These are phyloP conservation scores for Aphidius gifuensis DNA, from an alignment of 1,140 invertebrate species.

Conservation along the genomic window DNA sequence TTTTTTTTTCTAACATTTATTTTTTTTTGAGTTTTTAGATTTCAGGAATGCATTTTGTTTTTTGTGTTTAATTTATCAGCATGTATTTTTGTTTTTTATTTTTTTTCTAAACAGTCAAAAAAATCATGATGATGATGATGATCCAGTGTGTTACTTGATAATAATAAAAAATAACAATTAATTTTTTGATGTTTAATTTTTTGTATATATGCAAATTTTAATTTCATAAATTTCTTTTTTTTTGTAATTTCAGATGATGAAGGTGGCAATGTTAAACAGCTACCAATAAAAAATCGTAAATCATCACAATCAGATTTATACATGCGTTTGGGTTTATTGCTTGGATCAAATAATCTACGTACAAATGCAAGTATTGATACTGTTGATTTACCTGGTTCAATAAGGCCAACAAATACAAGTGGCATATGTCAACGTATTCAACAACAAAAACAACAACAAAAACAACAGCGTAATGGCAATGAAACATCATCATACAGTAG, in stretches of 20 bases:
- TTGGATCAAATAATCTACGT: conserved; percentile 56
- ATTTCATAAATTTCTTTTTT: neutral
- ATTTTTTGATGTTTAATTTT: too few species aligned
- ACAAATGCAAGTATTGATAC: conserved; percentile 29
- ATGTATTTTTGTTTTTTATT: too few species aligned
- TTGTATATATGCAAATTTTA: too few species aligned
- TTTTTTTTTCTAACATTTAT: conserved; percentile 13
- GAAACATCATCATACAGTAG: conserved; percentile 67
- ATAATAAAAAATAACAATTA: too few species aligned
- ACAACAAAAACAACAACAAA: conserved; percentile 28
- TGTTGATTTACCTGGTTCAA: conserved; percentile 26
- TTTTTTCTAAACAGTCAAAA: too few species aligned
- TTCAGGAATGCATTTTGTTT: too few species aligned
- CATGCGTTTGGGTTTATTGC: conserved; percentile 77
- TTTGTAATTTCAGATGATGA: conserved; percentile 64
- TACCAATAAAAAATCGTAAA: conserved; percentile 57
- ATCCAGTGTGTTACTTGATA: too few species aligned
- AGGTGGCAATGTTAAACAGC: conserved; percentile 63
- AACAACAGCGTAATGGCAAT: conserved; percentile 47
- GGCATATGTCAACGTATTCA: neutral
- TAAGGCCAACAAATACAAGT: conserved; percentile 1
- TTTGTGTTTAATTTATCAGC: too few species aligned
- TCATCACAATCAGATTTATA: conserved; percentile 73
- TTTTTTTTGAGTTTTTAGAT: neutral
- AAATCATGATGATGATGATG: too few species aligned